A percentile compares a stretch with the other conserved stretches of the same genome.
Conservation (phyloP, 2,797 vertebrate genomes). For the Spondyliosoma cantharus region DNA sequence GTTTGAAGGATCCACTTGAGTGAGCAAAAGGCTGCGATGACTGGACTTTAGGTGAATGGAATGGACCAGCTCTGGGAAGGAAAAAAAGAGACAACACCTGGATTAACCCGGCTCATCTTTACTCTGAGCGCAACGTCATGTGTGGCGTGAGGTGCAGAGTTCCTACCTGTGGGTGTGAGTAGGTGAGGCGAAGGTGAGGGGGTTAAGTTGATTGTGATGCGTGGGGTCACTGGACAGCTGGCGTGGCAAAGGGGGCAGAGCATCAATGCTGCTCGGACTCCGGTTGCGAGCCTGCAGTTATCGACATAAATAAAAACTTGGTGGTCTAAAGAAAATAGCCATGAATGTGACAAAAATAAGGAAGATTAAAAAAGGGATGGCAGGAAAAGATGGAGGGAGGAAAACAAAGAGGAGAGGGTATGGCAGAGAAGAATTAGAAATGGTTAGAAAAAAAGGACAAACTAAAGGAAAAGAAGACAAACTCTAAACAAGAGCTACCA, state of each 20-base stretch:
- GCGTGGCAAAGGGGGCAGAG: slow-evolving; percentile 79
- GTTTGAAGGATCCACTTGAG: slow-evolving; percentile 71
- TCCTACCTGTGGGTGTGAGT: slow-evolving; percentile 81
- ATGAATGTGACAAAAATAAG: slow-evolving; percentile 86
- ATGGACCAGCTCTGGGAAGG: slow-evolving; percentile 80
- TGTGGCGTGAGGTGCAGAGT: neutral
- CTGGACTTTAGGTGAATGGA: slow-evolving; percentile 80
- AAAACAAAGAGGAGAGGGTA: slow-evolving; percentile 80
- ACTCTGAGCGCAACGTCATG: neutral
- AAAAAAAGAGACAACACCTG: slow-evolving; percentile 29
- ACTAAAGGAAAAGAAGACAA: slow-evolving; percentile 83
- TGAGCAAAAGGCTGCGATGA: slow-evolving; percentile 67
- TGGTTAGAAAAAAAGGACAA: slow-evolving; percentile 91
- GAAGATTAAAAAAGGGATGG: slow-evolving; percentile 71
- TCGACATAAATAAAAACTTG: slow-evolving; percentile 99
- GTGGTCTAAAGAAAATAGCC: slow-evolving; percentile 94
- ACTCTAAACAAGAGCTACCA: slow-evolving; percentile 75
- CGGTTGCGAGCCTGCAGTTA: slow-evolving; percentile 94
- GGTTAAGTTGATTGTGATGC: slow-evolving; percentile 83
- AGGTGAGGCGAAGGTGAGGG: slow-evolving; percentile 76
- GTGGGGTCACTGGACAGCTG: slow-evolving; percentile 82
- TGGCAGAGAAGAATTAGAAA: slow-evolving; percentile 94
- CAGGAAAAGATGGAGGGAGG: slow-evolving; percentile 75
- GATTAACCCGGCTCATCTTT: neutral
- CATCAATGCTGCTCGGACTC: slow-evolving; percentile 90